These are phyloP conservation scores for Candidula unifasciata DNA, from an alignment of 2,888 invertebrate genomes.

Conservation along the genomic window DNA sequence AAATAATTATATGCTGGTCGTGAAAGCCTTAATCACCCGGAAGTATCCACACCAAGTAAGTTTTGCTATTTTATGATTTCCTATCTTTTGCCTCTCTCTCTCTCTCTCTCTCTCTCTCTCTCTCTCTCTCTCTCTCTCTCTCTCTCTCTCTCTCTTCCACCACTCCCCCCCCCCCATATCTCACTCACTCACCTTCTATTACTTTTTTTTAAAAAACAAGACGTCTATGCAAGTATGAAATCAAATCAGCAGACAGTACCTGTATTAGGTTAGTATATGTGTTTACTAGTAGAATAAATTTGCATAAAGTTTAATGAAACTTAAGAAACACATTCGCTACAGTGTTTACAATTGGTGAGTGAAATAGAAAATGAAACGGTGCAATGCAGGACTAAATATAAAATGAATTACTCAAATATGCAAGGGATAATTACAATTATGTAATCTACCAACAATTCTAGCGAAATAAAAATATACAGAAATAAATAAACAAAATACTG, in stretches of 20 bases:
- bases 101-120: constrained; percentile 29
- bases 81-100: constrained; percentile 15
- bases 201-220: no score
- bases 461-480: background rate
- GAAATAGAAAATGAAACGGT: background rate
- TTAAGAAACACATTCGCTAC: background rate
- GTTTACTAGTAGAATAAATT: background rate
- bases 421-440: background rate
- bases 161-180: background rate
- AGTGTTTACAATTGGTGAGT: background rate
- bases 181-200: background rate
- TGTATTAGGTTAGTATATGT: background rate
- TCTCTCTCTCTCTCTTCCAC: background rate
- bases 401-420: background rate
- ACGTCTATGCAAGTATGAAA: no score
- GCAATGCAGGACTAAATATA: background rate
- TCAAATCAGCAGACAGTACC: no score
- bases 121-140: background rate
- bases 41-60: no score
- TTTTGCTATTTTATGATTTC: no score
- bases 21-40: no score
- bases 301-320: background rate
- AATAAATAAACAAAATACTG: constrained; percentile 6
- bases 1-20: no score
- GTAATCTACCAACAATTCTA: background rate